Conservation (phyloP, 2,113 vertebrate genomes). For the Piaya cayana region DNA sequence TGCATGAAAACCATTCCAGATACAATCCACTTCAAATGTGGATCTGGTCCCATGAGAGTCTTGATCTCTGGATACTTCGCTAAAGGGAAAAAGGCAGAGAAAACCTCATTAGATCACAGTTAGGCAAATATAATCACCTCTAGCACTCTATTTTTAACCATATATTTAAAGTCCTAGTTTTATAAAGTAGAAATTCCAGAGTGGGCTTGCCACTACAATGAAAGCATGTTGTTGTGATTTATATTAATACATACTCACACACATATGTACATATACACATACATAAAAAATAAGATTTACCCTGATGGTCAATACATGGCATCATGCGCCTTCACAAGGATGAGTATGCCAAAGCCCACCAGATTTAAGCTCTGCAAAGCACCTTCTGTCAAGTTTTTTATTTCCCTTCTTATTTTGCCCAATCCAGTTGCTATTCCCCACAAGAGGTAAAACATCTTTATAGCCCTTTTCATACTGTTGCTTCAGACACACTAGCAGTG, state of each 20-base stretch:
- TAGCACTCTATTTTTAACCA: not conserved
- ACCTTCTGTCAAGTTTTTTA: not conserved
- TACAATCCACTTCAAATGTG: slow-evolving; percentile 92
- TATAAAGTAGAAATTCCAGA: not conserved
- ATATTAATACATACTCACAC: not conserved
- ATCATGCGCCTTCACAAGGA: not conserved
- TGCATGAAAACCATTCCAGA: slow-evolving; percentile 88
- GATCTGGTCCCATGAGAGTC: slow-evolving; percentile 91
- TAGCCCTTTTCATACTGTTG: not conserved
- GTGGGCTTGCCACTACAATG: not conserved
- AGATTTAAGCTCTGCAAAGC: not conserved
- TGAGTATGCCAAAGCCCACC: not conserved
- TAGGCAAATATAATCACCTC: not conserved
- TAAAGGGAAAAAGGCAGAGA: slow-evolving; percentile 57
- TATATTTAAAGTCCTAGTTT: not conserved
- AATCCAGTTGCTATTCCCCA: not conserved
- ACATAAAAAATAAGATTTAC: not conserved
- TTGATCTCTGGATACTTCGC: slow-evolving; percentile 97
- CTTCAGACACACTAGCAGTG: not conserved
- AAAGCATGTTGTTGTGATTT: not conserved
- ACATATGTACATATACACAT: not conserved
- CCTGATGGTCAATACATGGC: not conserved
- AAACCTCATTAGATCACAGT: not conserved
- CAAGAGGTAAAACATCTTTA: not conserved
- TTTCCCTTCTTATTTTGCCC: not conserved